Conservation (phyloP, 35 echinoderm and acorn worm genomes). For the Heliocidaris tuberculata region DNA sequence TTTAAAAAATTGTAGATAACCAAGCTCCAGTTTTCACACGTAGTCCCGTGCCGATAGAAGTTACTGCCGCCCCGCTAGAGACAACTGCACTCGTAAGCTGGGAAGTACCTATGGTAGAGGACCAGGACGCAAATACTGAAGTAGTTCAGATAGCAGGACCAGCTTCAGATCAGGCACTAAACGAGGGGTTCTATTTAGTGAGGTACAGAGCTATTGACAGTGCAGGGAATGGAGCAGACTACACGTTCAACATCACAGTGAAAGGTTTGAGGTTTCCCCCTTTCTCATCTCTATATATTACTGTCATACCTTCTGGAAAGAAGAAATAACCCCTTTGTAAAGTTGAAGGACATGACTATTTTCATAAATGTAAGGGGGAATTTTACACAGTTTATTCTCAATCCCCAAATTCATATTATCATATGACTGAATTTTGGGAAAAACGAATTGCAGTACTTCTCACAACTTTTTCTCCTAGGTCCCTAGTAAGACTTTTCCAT, state of each 20-base stretch:
- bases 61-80: background rate
- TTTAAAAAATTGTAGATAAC: background rate
- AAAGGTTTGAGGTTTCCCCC: background rate
- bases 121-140: background rate
- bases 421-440: no score
- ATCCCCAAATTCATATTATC: no score
- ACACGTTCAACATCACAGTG: background rate
- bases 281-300: background rate
- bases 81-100: background rate
- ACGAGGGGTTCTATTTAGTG: background rate
- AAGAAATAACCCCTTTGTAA: no score
- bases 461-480: no score
- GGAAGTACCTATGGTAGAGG: background rate
- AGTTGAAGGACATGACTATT: no score
- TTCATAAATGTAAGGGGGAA: no score
- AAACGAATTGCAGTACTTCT: no score
- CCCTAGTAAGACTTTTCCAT: background rate
- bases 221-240: background rate
- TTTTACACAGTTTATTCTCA: no score
- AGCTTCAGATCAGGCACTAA: background rate
- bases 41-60: background rate
- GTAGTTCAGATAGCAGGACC: slow-evolving; percentile 1
- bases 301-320: no score
- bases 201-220: background rate
- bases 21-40: background rate